A percentile compares a stretch with the other conserved stretches of the same genome.
phyloP scores from a whole-genome alignment of 2,113 vertebrate species.

The Sula dactylatra region DNA sequence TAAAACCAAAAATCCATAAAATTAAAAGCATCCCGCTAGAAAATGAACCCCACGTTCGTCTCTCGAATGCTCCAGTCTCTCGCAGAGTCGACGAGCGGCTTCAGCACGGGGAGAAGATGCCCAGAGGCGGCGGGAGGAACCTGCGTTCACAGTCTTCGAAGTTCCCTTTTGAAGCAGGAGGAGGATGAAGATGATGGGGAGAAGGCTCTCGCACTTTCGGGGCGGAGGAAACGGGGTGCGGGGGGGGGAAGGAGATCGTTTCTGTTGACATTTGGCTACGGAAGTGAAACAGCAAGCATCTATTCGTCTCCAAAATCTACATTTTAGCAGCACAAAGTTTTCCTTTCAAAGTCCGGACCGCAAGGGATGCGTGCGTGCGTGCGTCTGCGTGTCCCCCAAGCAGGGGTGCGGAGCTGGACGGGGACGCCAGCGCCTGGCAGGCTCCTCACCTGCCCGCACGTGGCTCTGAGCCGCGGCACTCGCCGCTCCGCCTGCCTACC shows the following conservation, averaged over 20 bases:
- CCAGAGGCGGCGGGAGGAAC: conserved; percentile 74
- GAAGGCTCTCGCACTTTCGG: conserved; percentile 50
- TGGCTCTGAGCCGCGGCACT: conserved; percentile 49
- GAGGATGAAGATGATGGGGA: conserved; percentile 45
- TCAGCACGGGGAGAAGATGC: conserved; percentile 80
- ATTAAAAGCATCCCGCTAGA: conserved; percentile 85
- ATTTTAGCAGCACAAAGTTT: conserved; percentile 88
- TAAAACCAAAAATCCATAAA: conserved; percentile 78
- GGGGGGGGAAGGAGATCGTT: conserved; percentile 71
- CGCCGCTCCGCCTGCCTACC: conserved; percentile 75
- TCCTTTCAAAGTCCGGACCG: conserved; percentile 83
- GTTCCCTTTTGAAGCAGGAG: conserved; percentile 94
- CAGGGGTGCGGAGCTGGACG: conserved; percentile 18
- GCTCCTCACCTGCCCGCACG: not conserved
- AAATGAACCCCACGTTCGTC: conserved; percentile 72
- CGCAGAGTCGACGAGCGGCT: conserved; percentile 82
- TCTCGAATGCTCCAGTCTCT: conserved; percentile 89
- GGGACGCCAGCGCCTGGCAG: conserved; percentile 19
- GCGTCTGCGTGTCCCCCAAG: conserved; percentile 28
- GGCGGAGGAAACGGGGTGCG: not conserved
- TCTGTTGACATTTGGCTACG: conserved; percentile 88
- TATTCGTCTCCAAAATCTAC: conserved; percentile 82
- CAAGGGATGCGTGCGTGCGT: conserved; percentile 71
- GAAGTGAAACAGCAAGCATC: conserved; percentile 88
- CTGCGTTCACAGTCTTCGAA: conserved; percentile 95